Conservation (phyloP, 1,140 invertebrate genomes). For the Agrypnia vestita region DNA sequence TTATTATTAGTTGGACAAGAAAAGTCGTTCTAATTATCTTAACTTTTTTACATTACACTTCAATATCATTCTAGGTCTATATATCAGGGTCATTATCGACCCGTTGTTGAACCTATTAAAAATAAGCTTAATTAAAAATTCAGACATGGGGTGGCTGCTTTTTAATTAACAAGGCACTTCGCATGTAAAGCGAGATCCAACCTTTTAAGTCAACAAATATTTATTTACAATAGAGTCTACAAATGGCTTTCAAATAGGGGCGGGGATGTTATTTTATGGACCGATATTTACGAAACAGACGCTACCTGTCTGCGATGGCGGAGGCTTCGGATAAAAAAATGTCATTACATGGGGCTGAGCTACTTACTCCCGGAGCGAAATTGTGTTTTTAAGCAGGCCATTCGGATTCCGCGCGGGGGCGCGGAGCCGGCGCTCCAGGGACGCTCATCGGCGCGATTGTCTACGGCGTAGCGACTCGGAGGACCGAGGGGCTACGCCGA, state of each 20-base stretch:
- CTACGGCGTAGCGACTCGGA: constrained; percentile 50
- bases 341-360: constrained; percentile 58
- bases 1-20: too few species aligned
- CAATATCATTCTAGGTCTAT: too few species aligned
- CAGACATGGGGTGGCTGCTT: too few species aligned
- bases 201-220: constrained; percentile 40
- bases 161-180: constrained; percentile 20
- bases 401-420: constrained; percentile 58
- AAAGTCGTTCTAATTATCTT: too few species aligned
- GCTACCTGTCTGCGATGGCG: constrained; percentile 37
- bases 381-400: constrained; percentile 62
- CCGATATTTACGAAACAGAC: constrained; percentile 44
- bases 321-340: constrained; percentile 43
- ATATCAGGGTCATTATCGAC: too few species aligned
- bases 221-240: constrained; percentile 17
- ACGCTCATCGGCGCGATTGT: constrained; percentile 50
- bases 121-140: too few species aligned
- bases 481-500: constrained; percentile 18
- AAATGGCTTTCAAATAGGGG: constrained; percentile 39
- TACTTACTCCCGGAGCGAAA: constrained; percentile 55
- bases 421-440: constrained; percentile 36
- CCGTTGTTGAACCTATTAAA: too few species aligned
- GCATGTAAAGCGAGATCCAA: constrained; percentile 12
- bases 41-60: too few species aligned
- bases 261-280: constrained; percentile 38